Evolutionary conservation across 2,113 vertebrate genomes (phyloP), one percentile per base, ranked within the genome.

Genomic region (Anas platyrhynchos): DNA sequence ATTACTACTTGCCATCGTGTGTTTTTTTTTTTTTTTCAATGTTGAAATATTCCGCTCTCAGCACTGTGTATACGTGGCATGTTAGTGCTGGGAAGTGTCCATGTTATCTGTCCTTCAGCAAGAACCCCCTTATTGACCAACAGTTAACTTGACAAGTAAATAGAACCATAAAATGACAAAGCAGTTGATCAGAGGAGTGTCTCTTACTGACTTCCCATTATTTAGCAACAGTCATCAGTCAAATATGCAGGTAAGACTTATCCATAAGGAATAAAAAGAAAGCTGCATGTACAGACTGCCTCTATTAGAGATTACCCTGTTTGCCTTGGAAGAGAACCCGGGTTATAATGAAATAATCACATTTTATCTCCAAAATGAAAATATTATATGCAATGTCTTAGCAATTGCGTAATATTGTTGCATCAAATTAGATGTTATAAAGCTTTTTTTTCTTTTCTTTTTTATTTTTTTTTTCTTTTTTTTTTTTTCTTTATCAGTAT

Each of bases 121-220:
- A 74, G 10, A 12, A 38, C 17, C 59, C 36, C 23, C 48, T 78
- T 27, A 43, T 34, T 85, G 16, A 58, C 80, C 26, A 94, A 29
- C 11, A 66, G 65, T 93, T 83, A 1, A 71, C 71, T 95, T 89
- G 17, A 91, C 91, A 79, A 89, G 23, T 43, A 87, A 95, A 34
- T 20, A 58, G 32, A 74, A 84, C 46, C n/a, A 54, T 65, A 78
- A 88, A 79, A 63, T 3, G 9, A 50, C 65, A 74, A 82, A 83
- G 16, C 25, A 36, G 44, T 56, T 82, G 44, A 74, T 87, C 48
- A n/a, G 20, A 73, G 65, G 34, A 76, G 25, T 29, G 41, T 27
- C 61, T 16, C 32, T 83, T 32, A 34, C 54, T 65, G 58, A 25
- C 26, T 75, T 74, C 62, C 65, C 77, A 11, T 77, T 58, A 23